These are phyloP conservation scores for Aldrovandia affinis DNA, from an alignment of 2,797 vertebrate genomes.

Conservation along the genomic window DNA sequence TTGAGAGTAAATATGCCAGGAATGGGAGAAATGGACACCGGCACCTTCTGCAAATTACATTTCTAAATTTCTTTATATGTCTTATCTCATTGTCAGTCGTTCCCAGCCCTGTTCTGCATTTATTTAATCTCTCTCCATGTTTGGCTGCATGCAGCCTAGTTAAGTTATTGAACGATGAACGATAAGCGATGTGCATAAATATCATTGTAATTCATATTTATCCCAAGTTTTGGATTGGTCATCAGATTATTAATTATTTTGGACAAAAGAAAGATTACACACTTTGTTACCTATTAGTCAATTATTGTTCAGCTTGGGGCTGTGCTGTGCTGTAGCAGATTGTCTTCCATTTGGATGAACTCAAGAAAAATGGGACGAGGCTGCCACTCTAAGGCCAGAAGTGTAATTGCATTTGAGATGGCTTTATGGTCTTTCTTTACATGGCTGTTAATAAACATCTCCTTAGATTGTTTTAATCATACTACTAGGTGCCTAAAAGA, in stretches of 20 bases:
- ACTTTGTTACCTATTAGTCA: not conserved
- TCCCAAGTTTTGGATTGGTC: not conserved
- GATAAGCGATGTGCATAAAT: not conserved
- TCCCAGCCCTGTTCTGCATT: not conserved
- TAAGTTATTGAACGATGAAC: too few relatives aligned
- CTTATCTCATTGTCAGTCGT: not conserved
- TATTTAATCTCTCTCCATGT: too few relatives aligned
- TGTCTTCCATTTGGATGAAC: conserved; percentile 6
- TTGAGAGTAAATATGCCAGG: too few relatives aligned
- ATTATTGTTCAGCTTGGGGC: not conserved
- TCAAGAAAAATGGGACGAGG: conserved; percentile 31
- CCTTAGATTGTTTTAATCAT: not conserved
- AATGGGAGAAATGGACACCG: too few relatives aligned
- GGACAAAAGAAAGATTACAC: not conserved
- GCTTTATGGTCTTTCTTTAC: not conserved
- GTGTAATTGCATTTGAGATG: conserved; percentile 32
- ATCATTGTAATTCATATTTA: not conserved
- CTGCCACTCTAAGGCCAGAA: conserved; percentile 40
- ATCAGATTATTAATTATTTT: not conserved
- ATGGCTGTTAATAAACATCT: not conserved
- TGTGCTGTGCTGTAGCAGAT: not conserved
- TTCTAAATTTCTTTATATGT: not conserved
- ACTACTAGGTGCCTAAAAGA: not conserved
- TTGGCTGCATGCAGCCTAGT: too few relatives aligned
- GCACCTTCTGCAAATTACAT: too few relatives aligned